These are phyloP conservation scores for Cercopithecus diana DNA, from an alignment of 2,797 vertebrate genomes.

Conservation along the genomic window DNA sequence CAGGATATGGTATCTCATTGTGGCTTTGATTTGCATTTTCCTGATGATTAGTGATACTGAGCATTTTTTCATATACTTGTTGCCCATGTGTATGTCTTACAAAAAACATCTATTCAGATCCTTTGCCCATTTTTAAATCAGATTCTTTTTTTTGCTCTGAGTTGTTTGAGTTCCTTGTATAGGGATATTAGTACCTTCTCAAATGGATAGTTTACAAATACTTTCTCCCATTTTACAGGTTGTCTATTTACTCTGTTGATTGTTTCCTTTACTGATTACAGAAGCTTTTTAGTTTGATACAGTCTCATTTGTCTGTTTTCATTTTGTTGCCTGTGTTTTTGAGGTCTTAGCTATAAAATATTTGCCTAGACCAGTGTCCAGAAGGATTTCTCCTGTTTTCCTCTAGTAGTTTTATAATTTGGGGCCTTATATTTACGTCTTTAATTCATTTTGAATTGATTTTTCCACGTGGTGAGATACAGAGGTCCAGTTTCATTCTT, in stretches of 20 bases:
- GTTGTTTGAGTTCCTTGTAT: background rate
- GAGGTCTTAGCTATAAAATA: background rate
- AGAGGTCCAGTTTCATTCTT: background rate
- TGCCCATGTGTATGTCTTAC: background rate
- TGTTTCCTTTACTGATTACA: background rate
- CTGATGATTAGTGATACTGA: background rate
- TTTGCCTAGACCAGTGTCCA: background rate
- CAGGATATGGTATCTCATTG: background rate
- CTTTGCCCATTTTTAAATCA: background rate
- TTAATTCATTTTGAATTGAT: background rate
- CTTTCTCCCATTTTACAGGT: background rate
- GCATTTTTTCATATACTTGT: background rate
- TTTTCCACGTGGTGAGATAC: background rate
- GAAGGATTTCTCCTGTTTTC: background rate
- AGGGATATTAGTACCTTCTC: background rate
- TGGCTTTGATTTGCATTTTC: background rate
- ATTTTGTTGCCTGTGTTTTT: background rate
- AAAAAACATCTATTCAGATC: background rate
- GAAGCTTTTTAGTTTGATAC: background rate
- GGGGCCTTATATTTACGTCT: background rate
- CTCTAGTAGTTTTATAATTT: background rate
- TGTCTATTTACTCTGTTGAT: background rate
- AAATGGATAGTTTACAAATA: background rate
- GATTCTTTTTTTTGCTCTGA: background rate
- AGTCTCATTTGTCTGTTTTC: background rate